These are phyloP conservation scores for Hyla sarda DNA, from an alignment of 2,113 vertebrate species.

Conservation along the genomic window DNA sequence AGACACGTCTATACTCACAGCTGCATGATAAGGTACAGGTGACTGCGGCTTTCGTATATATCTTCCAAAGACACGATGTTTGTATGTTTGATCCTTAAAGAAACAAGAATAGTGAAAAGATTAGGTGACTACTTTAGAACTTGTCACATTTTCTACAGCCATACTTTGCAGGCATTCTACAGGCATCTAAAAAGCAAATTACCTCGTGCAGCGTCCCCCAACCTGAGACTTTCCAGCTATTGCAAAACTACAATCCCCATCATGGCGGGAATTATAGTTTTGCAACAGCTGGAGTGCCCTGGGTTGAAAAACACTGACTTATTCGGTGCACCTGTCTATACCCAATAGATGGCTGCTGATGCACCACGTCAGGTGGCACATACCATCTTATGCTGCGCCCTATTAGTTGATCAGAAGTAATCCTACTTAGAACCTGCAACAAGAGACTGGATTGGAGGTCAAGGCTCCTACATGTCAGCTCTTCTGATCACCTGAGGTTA, in stretches of 20 bases:
- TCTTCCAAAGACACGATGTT: slow-evolving; percentile 98
- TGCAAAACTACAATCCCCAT: no score
- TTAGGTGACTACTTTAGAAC: no score
- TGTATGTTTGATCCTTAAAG: slow-evolving; percentile 90
- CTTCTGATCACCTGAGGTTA: no score
- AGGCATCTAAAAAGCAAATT: neutral
- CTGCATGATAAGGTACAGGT: slow-evolving; percentile 99
- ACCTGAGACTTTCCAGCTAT: no score
- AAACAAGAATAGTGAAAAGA: neutral
- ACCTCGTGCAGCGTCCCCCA: no score
- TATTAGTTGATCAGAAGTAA: neutral
- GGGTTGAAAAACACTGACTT: no score
- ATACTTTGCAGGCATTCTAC: no score
- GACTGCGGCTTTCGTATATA: slow-evolving; percentile 92
- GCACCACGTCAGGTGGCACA: neutral
- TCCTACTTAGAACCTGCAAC: neutral
- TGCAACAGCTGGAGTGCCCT: no score
- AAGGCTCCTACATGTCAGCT: neutral
- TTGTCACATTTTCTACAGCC: neutral
- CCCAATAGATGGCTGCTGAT: neutral
- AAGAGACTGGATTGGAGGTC: no score
- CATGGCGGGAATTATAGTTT: no score
- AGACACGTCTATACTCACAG: slow-evolving; percentile 81
- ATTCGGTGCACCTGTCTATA: neutral
- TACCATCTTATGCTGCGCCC: neutral